Evolutionary conservation across 2,888 invertebrate species (phyloP), one percentile per base, ranked within the genome.

Genomic region (Amphiduros pacificus): DNA sequence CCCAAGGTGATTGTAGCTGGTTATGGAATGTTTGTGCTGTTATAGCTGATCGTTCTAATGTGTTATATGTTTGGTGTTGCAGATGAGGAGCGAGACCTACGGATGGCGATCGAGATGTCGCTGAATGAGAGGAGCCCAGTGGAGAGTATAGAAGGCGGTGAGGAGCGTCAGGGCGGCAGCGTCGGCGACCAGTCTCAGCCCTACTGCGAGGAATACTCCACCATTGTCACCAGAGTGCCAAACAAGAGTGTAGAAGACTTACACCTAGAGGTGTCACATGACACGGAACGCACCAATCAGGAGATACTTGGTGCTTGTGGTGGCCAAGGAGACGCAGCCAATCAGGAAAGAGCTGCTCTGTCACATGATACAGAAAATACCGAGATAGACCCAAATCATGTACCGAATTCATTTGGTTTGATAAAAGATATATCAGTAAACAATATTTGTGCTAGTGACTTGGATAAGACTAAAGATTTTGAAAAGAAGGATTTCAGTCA

Each of bases 81-180:
- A 72, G 71, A 71, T 50, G 70, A 72, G 36, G 72, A 72, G 24
- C 49, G 61, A 6, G 70, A 71, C 50, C 60, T 73, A n/a, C 54
- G 64, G n/a, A 32, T 86, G 31, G 86, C 87, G 17, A 86, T 86
- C 56, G 85, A 86, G 70, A 75, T 86, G 31, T 86, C 86, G 40
- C 76, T 86, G 50, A 84, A 86, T 69, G 85, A 85, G 29, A 49
- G 41, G 11, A 32, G 27, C 9, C 31, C 22, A 11, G 41, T 27
- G 24, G 24, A n/a, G n/a, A 44, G 40, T 26, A 28, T 17, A 9
- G 5, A 14, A n/a, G 29, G 29, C n/a, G 20, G 50, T 27, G 20
- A 14, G 22, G 4, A 22, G 17, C 28, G 20, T 6, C 40, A 11
- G 11, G 2, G 22, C 17, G 32, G 24, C 27, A 24, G 36, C 26